Conservation (phyloP, 2,113 vertebrate species). For the Elanoides forficatus region DNA sequence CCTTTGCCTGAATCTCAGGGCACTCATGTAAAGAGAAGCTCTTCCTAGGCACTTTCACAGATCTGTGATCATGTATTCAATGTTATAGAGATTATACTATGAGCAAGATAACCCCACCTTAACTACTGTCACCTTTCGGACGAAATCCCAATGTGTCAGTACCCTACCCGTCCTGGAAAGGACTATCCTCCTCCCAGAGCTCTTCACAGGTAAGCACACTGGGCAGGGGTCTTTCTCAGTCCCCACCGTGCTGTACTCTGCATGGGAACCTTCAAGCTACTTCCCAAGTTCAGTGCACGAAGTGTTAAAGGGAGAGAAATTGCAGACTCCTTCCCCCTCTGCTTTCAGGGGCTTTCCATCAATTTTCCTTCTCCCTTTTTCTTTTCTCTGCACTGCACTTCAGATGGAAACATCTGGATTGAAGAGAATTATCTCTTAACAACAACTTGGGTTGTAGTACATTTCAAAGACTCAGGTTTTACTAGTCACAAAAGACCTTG, state of each 20-base stretch:
- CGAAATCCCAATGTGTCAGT: neutral
- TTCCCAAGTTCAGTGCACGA: neutral
- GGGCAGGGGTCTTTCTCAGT: neutral
- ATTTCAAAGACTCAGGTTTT: slow-evolving; percentile 54
- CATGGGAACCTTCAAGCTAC: neutral
- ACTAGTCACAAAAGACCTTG: slow-evolving; percentile 54
- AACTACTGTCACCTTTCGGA: neutral
- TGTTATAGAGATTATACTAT: neutral
- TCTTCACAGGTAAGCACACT: neutral
- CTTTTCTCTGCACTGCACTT: neutral
- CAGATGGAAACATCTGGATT: slow-evolving; percentile 45
- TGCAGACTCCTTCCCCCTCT: neutral
- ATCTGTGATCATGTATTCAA: neutral
- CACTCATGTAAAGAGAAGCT: neutral
- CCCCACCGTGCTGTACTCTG: neutral
- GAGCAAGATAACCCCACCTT: neutral
- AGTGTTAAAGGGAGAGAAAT: neutral
- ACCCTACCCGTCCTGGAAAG: neutral
- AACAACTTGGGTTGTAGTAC: slow-evolving; percentile 32
- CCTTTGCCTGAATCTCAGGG: neutral
- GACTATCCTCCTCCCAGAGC: neutral
- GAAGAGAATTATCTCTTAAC: slow-evolving; percentile 55
- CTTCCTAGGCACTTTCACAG: neutral
- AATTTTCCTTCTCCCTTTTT: neutral
- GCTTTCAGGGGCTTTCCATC: neutral